These are phyloP conservation scores for Ornithoptera alexandrae DNA, from an alignment of 2,888 invertebrate genomes.

Conservation along the genomic window DNA sequence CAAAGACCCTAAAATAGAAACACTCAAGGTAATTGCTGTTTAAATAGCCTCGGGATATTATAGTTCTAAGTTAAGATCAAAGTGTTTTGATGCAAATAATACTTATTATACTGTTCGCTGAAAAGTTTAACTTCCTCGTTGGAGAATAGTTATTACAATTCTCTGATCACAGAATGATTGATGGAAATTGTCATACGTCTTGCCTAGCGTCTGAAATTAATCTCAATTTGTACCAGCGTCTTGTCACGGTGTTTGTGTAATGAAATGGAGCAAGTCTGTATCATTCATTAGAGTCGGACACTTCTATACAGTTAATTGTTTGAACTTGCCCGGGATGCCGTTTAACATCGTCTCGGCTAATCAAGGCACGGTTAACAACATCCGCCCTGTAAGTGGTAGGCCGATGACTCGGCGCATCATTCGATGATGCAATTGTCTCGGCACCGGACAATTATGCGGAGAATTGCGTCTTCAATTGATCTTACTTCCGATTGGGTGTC, in stretches of 20 bases:
- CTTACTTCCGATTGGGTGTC: conserved; percentile 74
- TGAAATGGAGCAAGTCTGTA: conserved; percentile 72
- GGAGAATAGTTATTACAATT: conserved; percentile 4
- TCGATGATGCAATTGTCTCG: conserved; percentile 73
- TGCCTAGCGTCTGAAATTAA: conserved; percentile 59
- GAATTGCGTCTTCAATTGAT: conserved; percentile 59
- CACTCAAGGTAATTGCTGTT: conserved; percentile 42
- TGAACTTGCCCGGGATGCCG: conserved; percentile 74
- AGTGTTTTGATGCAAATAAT: conserved; percentile 45
- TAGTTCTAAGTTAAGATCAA: conserved; percentile 54
- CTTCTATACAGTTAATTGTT: conserved; percentile 79
- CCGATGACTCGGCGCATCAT: conserved; percentile 69
- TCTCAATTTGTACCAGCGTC: conserved; percentile 74
- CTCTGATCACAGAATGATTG: background rate
- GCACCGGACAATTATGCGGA: conserved; percentile 48
- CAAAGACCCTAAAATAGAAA: conserved; percentile 44
- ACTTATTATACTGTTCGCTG: background rate
- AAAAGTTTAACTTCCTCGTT: conserved; percentile 1
- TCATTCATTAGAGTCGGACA: conserved; percentile 79
- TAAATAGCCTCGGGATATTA: conserved; percentile 60
- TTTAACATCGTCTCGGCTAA: conserved; percentile 76
- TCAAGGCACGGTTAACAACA: conserved; percentile 77
- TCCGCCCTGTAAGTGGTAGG: conserved; percentile 71
- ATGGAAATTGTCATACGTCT: conserved; percentile 11
- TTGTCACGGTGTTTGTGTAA: conserved; percentile 77